phyloP scores from a whole-genome alignment of 1,140 invertebrate species.

The Sarcophaga bullata region DNA sequence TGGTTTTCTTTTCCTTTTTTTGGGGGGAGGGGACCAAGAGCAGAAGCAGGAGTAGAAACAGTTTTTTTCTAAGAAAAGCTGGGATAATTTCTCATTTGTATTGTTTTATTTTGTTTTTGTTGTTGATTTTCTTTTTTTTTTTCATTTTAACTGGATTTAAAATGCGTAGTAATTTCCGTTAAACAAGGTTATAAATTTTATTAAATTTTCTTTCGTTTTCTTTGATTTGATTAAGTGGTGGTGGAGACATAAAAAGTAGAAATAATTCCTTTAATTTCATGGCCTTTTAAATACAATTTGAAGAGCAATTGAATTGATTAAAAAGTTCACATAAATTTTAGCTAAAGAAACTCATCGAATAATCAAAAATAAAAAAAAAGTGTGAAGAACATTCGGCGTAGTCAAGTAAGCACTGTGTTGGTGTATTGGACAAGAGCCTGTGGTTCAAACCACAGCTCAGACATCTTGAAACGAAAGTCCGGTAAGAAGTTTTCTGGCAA shows the following conservation, averaged over 20 bases:
- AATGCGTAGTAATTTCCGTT: slow-evolving; percentile 61
- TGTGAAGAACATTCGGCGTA: no score
- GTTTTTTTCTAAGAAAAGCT: not conserved
- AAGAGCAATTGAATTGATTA: slow-evolving; percentile 19
- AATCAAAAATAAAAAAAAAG: no score
- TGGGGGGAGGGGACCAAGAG: not conserved
- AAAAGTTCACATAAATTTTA: not conserved
- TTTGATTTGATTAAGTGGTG: not conserved
- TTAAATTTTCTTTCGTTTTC: slow-evolving; percentile 51
- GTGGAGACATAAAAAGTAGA: not conserved
- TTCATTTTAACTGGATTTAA: slow-evolving; percentile 43
- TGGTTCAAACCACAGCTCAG: no score
- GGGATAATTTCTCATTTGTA: not conserved
- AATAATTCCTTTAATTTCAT: slow-evolving; percentile 28
- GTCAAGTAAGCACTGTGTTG: no score
- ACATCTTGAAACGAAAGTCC: no score
- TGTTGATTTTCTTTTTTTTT: slow-evolving; percentile 44
- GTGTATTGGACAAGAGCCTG: no score
- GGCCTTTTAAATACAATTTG: not conserved
- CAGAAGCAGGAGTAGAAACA: no score
- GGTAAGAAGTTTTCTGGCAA: no score
- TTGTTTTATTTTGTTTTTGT: slow-evolving; percentile 43
- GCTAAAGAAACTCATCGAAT: no score
- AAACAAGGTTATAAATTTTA: slow-evolving; percentile 66
- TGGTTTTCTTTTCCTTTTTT: slow-evolving; percentile 45